Conservation (phyloP, 2,797 vertebrate genomes). For the Lophius americanus region DNA sequence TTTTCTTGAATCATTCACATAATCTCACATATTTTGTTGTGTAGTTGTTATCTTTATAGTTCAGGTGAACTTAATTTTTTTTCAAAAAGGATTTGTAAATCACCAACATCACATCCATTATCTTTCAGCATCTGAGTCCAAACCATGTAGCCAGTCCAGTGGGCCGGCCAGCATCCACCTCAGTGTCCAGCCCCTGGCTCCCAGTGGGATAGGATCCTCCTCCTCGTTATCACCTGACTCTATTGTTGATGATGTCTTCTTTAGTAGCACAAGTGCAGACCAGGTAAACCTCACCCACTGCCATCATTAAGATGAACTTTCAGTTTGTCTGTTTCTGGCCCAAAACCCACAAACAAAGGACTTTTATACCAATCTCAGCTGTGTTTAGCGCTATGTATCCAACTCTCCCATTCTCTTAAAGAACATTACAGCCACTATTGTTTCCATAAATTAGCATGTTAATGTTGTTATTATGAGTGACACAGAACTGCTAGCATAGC, state of each 20-base stretch:
- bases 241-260: constrained; percentile 81
- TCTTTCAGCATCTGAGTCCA: constrained; percentile 87
- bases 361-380: no score
- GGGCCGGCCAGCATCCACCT: constrained; percentile 33
- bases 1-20: constrained; percentile 14
- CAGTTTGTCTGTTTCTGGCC: not conserved
- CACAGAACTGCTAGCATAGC: not conserved
- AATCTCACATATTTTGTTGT: constrained; percentile 19
- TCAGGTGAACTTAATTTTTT: not conserved
- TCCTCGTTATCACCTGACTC: constrained; percentile 78
- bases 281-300: constrained; percentile 76
- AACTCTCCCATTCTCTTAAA: not conserved
- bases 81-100: constrained; percentile 5
- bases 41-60: constrained; percentile 26
- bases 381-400: no score
- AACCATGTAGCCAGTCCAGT: constrained; percentile 78
- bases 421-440: not conserved
- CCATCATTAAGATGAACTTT: not conserved
- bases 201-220: constrained; percentile 61
- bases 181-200: constrained; percentile 25
- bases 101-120: constrained; percentile 14
- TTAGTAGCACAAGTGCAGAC: constrained; percentile 78
- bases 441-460: not conserved
- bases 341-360: no score
- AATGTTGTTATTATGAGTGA: not conserved